Base-by-base conservation (phyloP, 30 jellyfish, hydroid and myxozoan genomes). In the Aurelia sp. region DNA sequence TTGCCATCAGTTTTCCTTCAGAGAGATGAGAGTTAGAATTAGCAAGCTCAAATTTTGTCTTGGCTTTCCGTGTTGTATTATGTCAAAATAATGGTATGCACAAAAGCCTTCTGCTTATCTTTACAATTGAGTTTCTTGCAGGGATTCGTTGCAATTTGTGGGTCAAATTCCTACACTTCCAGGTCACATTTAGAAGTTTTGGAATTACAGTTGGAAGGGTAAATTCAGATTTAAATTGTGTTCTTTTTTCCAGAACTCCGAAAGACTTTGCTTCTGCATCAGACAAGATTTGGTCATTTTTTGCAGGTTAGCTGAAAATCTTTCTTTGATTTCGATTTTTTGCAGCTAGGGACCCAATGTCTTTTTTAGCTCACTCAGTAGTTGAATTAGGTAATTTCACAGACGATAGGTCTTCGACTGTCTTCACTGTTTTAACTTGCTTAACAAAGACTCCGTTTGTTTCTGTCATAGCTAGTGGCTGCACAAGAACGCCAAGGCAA, bases 201-300 rank as follows among this genome's bases (percentile, higher is more conserved):
- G 17, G 9, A 44, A 5, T 44, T 8, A 44, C 16, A 5, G 16
- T 58, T 44, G 47, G 7, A 31, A 16, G 17, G 21, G 8, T 13
- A 44, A 44, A 44, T 16, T 44, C 16, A 44, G 55, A 44, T 0
- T 1, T 44, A 13, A 8, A 31, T 20, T 62, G 2, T 33, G n/a
- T 31, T 57, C 33, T 30, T 24, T 35, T 53, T 41, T 70, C n/a
- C 53, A 90, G 97, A 67, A 75, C 95, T 13, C 94, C 95, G 8
- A 76, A 52, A 57, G 97, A 90, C 58, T 90, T 90, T 51, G 97
- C 95, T 9, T 90, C 97, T 1, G 97, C 94, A 19, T 90, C 97
- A 31, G 97, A 90, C 41, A 82, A 84, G 67, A 76, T 90, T 51
- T 90, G 97, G 97, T 82, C 95, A 50, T 63, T 90, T n/a, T 90